Percentiles rank a stretch among this genome's conserved stretches.
Evolutionary conservation across 2,888 invertebrate genomes (phyloP).

Genomic region (Escarpia spicata): DNA sequence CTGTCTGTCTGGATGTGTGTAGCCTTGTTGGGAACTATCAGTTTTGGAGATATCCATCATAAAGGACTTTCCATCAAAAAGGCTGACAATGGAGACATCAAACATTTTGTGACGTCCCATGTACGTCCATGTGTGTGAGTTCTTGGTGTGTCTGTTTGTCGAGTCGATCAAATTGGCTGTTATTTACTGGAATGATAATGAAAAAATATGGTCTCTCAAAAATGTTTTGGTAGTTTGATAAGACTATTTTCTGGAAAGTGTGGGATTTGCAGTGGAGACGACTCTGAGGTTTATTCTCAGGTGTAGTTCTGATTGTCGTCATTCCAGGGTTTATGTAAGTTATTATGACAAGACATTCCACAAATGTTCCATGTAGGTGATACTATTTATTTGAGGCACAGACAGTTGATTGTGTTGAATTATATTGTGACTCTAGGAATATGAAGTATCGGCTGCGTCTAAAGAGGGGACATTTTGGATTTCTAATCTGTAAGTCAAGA

Average conservation of each 20-base stretch:
- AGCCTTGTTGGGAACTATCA: not conserved
- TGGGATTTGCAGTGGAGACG: not conserved
- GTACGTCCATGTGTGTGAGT: not conserved
- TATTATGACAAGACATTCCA: not conserved
- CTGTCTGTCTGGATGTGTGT: not conserved
- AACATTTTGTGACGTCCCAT: not conserved
- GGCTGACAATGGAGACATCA: not conserved
- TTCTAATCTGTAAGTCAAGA: not conserved
- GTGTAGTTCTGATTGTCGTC: not conserved
- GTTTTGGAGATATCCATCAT: not conserved
- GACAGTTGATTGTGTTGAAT: not conserved
- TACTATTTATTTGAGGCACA: not conserved
- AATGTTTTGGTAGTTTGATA: not conserved
- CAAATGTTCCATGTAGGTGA: not conserved
- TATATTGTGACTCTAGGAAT: not conserved
- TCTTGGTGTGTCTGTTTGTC: not conserved
- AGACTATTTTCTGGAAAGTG: too few relatives aligned
- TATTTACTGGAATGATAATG: not conserved
- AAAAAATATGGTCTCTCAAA: not conserved
- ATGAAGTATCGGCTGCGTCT: not conserved
- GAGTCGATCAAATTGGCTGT: not conserved
- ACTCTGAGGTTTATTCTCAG: not conserved
- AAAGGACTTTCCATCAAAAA: not conserved
- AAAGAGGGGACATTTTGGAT: not conserved
- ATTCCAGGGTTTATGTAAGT: not conserved